Base-by-base conservation (phyloP, 2,888 invertebrate genomes). In the Conchocele bisecta region DNA sequence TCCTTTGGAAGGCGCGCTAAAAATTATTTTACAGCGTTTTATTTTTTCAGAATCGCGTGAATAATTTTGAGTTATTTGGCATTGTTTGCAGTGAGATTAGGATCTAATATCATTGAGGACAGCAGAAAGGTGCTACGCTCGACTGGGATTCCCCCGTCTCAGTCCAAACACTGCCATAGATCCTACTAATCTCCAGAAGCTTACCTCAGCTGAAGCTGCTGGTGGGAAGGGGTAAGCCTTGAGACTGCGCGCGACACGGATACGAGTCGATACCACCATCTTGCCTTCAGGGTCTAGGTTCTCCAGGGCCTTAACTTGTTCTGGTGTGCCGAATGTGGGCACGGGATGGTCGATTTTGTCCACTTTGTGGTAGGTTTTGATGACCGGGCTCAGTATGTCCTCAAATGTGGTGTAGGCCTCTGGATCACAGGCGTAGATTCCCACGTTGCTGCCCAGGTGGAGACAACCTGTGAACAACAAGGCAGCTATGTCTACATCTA, bases 351-450 rank as follows among this genome's bases (percentile, higher is more conserved):
- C 57, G 26, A 76, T 79, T 17, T 41, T 53, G 17, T 69, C 57
- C 9, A 81, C 75, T 35, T 82, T 83, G 72, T 88, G 86, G 68
- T 84, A 85, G 29, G 80, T 80, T 60, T 86, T 97, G 92, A 99
- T 98, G 93, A 99, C 96, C 92, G 98, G 98, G 93, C 98, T 97
- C 92, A 99, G 98, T 84, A 99, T 93, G 66, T 96, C 96, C 79
- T 96, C 94, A 92, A 98, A 99, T 64, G 95, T 94, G 86, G 95
- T 95, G 94, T 98, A 99, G 63, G 98, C 92, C 92, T 98, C 98
- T 79, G 98, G 98, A 92, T 98, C 98, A 71, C 98, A 98, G 68
- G 98, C 98, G 91, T 98, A 98, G 93, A 98, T 96, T 91, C 97
- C 96, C 9, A 84, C 84, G 39, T 81, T 81, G 41, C 82, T 83